phyloP scores from a whole-genome alignment of 1,140 invertebrate species.

The Zelostemma sp. region DNA sequence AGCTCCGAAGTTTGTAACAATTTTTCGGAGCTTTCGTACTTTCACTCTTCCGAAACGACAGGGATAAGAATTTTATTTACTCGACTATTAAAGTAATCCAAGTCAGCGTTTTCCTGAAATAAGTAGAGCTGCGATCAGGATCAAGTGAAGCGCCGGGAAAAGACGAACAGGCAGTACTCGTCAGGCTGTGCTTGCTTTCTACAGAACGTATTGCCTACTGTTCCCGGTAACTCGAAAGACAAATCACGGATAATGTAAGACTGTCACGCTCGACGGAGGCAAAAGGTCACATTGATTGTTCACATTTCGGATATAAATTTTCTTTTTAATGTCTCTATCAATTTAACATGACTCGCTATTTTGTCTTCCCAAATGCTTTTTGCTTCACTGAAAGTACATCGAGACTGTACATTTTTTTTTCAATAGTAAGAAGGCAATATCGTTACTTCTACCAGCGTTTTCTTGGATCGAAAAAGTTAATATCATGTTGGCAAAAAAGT shows the following conservation, averaged over 20 bases:
- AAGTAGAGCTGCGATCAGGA: conserved; percentile 5
- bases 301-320: conserved; percentile 13
- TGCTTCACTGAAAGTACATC: no score
- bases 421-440: no score
- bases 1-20: background rate
- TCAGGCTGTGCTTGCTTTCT: background rate
- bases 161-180: conserved; percentile 1
- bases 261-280: conserved; percentile 33
- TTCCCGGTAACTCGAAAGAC: conserved; percentile 17
- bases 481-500: no score
- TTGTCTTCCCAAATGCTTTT: no score
- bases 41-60: background rate
- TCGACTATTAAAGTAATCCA: conserved; percentile 2
- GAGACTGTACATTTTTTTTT: no score
- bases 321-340: conserved; percentile 15
- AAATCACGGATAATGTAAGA: conserved; percentile 38
- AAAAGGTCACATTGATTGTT: conserved; percentile 16
- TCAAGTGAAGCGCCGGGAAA: conserved; percentile 3
- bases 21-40: background rate
- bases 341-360: background rate
- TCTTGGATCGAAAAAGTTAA: no score
- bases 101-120: background rate
- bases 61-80: conserved; percentile 4
- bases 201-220: conserved; percentile 22
- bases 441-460: no score